Percentiles rank a stretch among this genome's conserved stretches.
phyloP scores from a whole-genome alignment of 2,797 vertebrate species.

The Siniperca obscura region DNA sequence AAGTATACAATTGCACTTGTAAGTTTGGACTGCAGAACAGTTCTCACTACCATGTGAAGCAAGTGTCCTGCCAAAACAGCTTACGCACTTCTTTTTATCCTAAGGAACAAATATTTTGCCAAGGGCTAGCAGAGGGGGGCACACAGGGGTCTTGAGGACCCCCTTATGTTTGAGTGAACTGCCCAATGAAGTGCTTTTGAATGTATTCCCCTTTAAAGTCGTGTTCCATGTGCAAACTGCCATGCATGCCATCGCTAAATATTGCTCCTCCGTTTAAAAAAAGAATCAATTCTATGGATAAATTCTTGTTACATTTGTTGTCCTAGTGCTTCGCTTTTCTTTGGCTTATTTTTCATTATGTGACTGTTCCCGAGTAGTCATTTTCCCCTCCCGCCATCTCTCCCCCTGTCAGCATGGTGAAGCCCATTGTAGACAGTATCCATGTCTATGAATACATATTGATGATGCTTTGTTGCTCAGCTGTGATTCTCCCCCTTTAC shows the following conservation, averaged over 20 bases:
- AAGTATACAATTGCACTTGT: slow-evolving; percentile 61
- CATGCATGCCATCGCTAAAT: slow-evolving; percentile 95
- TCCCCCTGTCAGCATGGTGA: slow-evolving; percentile 91
- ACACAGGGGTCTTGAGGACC: slow-evolving; percentile 52
- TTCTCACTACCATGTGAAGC: slow-evolving; percentile 70
- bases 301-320: slow-evolving; percentile 94
- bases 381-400: slow-evolving; percentile 87
- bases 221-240: slow-evolving; percentile 93
- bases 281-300: slow-evolving; percentile 80
- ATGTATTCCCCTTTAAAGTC: slow-evolving; percentile 95
- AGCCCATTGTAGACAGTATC: slow-evolving; percentile 91
- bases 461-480: slow-evolving; percentile 86
- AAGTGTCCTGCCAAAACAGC: slow-evolving; percentile 73
- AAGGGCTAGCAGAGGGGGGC: slow-evolving; percentile 59
- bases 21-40: slow-evolving; percentile 84
- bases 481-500: slow-evolving; percentile 86
- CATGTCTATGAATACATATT: slow-evolving; percentile 89
- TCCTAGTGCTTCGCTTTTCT: slow-evolving; percentile 91
- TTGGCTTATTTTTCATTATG: slow-evolving; percentile 89
- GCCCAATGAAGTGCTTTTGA: slow-evolving; percentile 82
- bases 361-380: slow-evolving; percentile 90
- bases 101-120: slow-evolving; percentile 77
- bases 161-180: slow-evolving; percentile 66
- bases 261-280: slow-evolving; percentile 89
- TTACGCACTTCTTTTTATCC: slow-evolving; percentile 69